Evolutionary conservation across 2,113 vertebrate genomes (phyloP).

Genomic region (Rafetus swinhoei): DNA sequence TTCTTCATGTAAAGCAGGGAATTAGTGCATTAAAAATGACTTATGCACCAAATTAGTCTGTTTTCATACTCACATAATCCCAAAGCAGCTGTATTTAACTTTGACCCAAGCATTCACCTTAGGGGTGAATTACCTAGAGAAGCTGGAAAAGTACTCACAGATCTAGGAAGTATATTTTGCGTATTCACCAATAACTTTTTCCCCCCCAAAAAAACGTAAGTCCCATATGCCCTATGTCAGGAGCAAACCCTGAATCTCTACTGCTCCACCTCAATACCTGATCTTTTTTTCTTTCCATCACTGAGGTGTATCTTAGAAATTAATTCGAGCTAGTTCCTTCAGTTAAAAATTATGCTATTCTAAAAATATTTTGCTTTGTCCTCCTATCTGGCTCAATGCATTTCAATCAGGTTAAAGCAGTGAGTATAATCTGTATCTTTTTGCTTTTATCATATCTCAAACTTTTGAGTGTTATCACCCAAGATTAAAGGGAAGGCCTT

Average conservation of each 20-base stretch:
- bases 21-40: conserved; percentile 75
- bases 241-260: not conserved
- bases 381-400: not conserved
- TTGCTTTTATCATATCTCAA: not conserved
- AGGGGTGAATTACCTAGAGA: conserved; percentile 69
- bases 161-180: conserved; percentile 38
- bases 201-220: not conserved
- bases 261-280: not conserved
- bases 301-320: not conserved
- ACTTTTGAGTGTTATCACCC: not conserved
- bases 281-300: not conserved
- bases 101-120: conserved; percentile 72
- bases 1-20: conserved; percentile 71
- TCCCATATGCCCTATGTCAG: fast-evolving
- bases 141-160: conserved; percentile 39
- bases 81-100: conserved; percentile 70
- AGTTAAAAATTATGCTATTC: not conserved
- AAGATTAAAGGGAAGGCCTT: not conserved
- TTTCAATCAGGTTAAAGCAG: not conserved
- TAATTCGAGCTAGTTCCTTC: not conserved
- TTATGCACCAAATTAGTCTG: conserved; percentile 73
- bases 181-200: conserved; percentile 19
- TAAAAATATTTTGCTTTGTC: not conserved
- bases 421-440: not conserved
- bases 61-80: conserved; percentile 70